These are phyloP conservation scores for Rallus crepitans DNA, from an alignment of 2,797 vertebrate species.

Conservation along the genomic window DNA sequence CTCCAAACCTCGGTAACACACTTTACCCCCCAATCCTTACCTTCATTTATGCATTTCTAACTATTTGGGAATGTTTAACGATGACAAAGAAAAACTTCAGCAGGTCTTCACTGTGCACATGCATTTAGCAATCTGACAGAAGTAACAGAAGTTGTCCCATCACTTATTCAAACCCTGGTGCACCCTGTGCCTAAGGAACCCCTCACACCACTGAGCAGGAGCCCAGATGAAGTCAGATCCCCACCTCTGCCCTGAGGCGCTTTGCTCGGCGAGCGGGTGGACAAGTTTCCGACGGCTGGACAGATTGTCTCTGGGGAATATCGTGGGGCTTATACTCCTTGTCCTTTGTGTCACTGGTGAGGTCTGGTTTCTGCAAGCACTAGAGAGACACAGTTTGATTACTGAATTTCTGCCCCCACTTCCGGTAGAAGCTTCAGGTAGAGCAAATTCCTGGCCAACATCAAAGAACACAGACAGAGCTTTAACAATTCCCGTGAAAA, in stretches of 20 bases:
- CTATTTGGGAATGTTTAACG: accelerated
- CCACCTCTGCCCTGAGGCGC: constrained; percentile 91
- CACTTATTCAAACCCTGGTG: no score
- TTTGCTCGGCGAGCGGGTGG: constrained; percentile 93
- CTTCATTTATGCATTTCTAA: accelerated
- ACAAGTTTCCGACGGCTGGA: constrained; percentile 89
- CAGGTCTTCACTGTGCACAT: background rate
- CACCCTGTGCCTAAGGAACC: background rate
- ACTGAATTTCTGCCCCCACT: background rate
- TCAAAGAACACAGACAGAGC: background rate
- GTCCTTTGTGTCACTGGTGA: constrained; percentile 94
- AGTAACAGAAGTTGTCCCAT: background rate
- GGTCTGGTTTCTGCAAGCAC: constrained; percentile 90
- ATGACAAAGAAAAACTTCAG: background rate
- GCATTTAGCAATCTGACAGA: accelerated
- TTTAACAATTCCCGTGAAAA: background rate
- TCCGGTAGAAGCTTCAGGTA: background rate
- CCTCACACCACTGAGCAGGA: background rate
- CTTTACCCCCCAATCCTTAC: background rate
- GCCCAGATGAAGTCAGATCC: background rate
- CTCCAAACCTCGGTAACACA: background rate
- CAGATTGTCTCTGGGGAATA: constrained; percentile 93
- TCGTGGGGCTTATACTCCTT: constrained; percentile 97
- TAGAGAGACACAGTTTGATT: constrained; percentile 53
- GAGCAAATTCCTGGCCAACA: background rate